Evolutionary conservation across 2,797 vertebrate species (phyloP).

Genomic region (Xenops minutus): DNA sequence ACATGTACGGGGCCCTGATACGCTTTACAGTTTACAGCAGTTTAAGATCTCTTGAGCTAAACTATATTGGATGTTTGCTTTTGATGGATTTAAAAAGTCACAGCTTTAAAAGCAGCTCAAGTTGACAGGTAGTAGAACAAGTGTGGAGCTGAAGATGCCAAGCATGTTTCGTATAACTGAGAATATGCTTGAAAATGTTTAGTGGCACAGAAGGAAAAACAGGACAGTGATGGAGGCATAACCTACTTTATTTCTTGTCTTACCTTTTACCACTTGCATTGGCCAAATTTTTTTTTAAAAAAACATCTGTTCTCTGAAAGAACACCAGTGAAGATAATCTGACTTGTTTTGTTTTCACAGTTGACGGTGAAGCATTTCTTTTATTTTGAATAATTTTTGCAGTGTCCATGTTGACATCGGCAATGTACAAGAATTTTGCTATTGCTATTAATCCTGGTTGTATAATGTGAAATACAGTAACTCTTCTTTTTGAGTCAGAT

Average conservation of each 20-base stretch:
- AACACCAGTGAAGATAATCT: neutral
- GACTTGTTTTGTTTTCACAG: neutral
- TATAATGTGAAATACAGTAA: neutral
- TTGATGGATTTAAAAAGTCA: neutral
- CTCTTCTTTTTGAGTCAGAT: neutral
- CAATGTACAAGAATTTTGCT: neutral
- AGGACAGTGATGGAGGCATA: neutral
- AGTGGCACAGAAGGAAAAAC: neutral
- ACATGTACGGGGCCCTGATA: rapidly evolving
- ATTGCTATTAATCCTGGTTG: neutral
- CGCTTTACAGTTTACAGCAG: neutral
- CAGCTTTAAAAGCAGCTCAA: neutral
- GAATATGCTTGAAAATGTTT: rapidly evolving
- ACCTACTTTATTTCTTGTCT: neutral
- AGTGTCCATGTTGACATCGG: neutral
- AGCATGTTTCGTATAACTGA: neutral
- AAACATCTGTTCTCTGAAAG: neutral
- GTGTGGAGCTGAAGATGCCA: neutral
- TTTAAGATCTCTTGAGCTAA: neutral
- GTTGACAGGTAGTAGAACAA: neutral
- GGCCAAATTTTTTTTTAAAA: neutral
- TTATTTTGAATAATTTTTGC: neutral
- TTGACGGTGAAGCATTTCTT: neutral
- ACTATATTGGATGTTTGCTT: neutral
- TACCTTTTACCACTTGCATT: neutral